Evolutionary conservation across 2,797 vertebrate genomes (phyloP), one percentile per base, ranked within the genome.

Genomic region (Scarus forsteni): DNA sequence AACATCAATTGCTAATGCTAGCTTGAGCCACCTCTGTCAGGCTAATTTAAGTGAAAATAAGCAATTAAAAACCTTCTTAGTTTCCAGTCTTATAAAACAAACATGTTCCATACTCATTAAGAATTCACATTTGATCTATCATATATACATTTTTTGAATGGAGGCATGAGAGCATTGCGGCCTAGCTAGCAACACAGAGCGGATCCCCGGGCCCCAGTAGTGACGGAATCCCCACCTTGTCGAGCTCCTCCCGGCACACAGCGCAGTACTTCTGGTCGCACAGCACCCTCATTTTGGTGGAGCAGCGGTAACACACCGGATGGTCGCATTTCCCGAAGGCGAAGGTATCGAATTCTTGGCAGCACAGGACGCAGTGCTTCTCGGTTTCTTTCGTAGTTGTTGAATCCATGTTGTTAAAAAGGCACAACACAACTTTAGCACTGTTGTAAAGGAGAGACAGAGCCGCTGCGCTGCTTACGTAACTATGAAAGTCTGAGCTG

Each of bases 191-290:
- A 43, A 35, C 44, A 57, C 51, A 61, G 12, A 54, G 39, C 39
- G 11, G 0, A 70, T 66, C 91, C 85, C 62, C 86, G 85, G 10
- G 39, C 18, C 73, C 59, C 12, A 70, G 80, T 85, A 48, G 18
- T 9, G 34, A 12, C 16, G 55, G 16, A 6, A 40, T 0, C 19
- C 81, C 19, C 50, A 99, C 98, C 97, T 98, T 97, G 91, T 96
- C 95, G 81, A 99, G 95, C 92, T 98, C 97, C 89, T 97, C 97
- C 55, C 98, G 96, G 95, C 98, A 99, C 75, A 99, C 98, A 39
- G 98, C 98, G 92, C 98, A 99, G 95, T 99, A 99, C 65, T 96
- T 96, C 92, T 98, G 98, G 16, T 97, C 96, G 78, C 98, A 99
- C 53, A 99, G 94, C 60, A 98, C 97, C 87, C 98, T 91, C 98